Base-by-base conservation (phyloP, 2,113 vertebrate genomes). In the Nicator chloris region DNA sequence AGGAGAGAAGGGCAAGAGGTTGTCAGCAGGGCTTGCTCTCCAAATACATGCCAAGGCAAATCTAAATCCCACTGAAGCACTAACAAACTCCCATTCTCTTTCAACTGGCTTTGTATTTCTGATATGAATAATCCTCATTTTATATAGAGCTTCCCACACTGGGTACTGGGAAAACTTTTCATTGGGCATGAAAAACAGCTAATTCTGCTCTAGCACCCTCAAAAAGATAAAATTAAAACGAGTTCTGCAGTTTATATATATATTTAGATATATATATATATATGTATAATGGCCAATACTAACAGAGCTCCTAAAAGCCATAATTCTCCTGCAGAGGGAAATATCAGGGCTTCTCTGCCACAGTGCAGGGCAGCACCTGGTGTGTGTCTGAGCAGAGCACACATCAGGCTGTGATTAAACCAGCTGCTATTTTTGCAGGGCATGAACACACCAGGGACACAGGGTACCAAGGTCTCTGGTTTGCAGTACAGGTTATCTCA, bases 361-460 rank as follows among this genome's bases (percentile, higher is more conserved):
- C 37, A 66, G 51, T 3, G 47, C 42, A 63, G 72, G 79, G 26
- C 86, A 78, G 51, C 4, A 24, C n/a, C 9, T 28, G 1, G 0
- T 6, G 30, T 18, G 40, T 28, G 33, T n/a, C 33, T 35, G 57
- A 64, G 75, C 2, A 10, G 22, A 44, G 35, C 3, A 3, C 60
- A 30, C 60, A 57, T 28, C 44, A 50, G 44, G 31, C 18, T 26
- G 7, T 8, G 31, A 6, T 40, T 35, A 15, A 82, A 10, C 5
- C 56, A 50, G 19, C 3, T 6, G 33, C 61, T 71, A 1, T 65
- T 76, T 82, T 28, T 60, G 27, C 35, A 69, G n/a, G 45, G 10
- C 45, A 27, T 7, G 39, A 19, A 8, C 22, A 51, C 17, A 8
- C 53, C 53, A 16, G 0, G n/a, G 59, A 37, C 15, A 9, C 0